Base-by-base conservation (phyloP, 2,888 invertebrate genomes). In the Tinea semifulvella region DNA sequence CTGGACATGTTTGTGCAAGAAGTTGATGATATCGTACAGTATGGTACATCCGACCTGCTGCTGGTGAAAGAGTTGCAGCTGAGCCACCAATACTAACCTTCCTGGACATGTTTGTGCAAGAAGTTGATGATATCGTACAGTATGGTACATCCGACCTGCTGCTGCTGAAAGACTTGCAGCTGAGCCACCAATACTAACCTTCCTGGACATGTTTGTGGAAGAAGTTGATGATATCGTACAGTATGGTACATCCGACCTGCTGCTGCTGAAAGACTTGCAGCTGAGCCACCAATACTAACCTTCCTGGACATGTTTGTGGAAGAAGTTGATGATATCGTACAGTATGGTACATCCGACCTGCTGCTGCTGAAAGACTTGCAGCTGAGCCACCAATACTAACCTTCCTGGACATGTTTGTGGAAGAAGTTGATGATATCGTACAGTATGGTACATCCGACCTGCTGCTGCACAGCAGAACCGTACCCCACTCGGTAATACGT, bases 401-500 rank as follows among this genome's bases (percentile, higher is more conserved):
- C 40, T n/a, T 40, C 5, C 3, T 22, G 73, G 6, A 82, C 68
- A 36, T 80, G 84, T 63, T 74, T 88, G 72, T 73, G 82, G 63
- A 94, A 86, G 59, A 87, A 85, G 8, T 77, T 68, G 56, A 89
- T 81, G 84, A 93, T 84, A 54, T 94, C 91, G 60, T 88, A 86
- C 10, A 92, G 68, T 1, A 86, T 81, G 1, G 86, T 83, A 63
- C 94, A 94, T 7, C 90, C 91, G 5, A 92, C 65, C 51, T 85
- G 85, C 38, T 76, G 69, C 55, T 88, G 90, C 39, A 87, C 64
- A 6, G 83, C 72, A 13, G 85, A 82, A 0, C 92, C 93, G 58
- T 91, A 90, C 8, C 93, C 92, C 31, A 85, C 82, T 47, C 84
- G 84, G 64, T 91, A 91, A 63, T 88, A 93, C 43, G 88, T 86